Percentiles rank a stretch among this genome's conserved stretches.
These are phyloP conservation scores for Bombyx mandarina DNA, from an alignment of 1,140 invertebrate species.

Conservation along the genomic window DNA sequence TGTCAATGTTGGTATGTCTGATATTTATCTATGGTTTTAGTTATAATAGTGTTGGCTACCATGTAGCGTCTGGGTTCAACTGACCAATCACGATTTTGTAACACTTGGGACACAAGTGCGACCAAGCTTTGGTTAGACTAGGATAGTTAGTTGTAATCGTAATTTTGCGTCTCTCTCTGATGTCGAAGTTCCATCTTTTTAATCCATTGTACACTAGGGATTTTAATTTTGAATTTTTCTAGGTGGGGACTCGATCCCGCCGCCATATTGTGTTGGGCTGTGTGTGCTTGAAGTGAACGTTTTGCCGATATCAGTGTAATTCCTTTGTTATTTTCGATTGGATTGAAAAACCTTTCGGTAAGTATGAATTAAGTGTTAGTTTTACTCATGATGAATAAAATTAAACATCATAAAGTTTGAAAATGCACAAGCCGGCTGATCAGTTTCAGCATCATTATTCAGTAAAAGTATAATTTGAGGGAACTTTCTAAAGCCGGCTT, in stretches of 20 bases:
- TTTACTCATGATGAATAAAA: constrained; percentile 40
- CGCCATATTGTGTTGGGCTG: constrained; percentile 67
- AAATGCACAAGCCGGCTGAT: constrained; percentile 16
- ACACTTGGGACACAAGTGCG: background rate
- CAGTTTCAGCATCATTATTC: constrained; percentile 11
- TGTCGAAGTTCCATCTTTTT: background rate
- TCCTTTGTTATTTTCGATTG: constrained; percentile 46
- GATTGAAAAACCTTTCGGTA: constrained; percentile 55
- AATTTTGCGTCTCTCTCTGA: constrained; percentile 4
- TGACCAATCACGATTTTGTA: constrained; percentile 39
- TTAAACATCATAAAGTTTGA: no score
- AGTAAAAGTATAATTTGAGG: constrained; percentile 7
- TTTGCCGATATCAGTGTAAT: constrained; percentile 51
- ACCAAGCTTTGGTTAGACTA: no score
- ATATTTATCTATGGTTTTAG: constrained; percentile 3
- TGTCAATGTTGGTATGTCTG: constrained; percentile 8
- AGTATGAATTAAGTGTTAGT: constrained; percentile 41
- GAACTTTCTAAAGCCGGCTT: constrained; percentile 3
- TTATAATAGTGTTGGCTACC: constrained; percentile 26
- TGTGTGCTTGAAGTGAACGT: constrained; percentile 60
- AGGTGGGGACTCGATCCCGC: constrained; percentile 62
- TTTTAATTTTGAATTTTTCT: constrained; percentile 61
- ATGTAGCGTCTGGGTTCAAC: constrained; percentile 46
- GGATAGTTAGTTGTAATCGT: no score
- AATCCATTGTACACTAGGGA: constrained; percentile 9